Conservation (phyloP, 2,888 invertebrate genomes). For the Drosophila niveifrons region DNA sequence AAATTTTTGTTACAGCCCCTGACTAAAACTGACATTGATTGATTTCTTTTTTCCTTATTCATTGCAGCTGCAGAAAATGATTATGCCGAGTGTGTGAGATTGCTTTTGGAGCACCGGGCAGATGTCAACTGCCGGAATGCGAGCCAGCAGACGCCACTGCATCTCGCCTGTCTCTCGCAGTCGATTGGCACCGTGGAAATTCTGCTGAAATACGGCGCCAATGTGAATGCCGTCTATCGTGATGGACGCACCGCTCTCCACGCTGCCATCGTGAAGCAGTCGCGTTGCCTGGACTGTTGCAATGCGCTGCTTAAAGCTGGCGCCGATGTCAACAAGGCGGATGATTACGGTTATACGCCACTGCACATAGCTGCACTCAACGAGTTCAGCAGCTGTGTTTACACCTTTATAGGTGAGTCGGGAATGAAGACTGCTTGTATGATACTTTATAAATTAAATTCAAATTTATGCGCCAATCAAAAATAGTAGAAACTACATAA, state of each 20-base stretch:
- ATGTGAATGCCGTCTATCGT: conserved; percentile 89
- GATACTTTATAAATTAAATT: too few relatives aligned
- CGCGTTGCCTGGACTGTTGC: conserved; percentile 89
- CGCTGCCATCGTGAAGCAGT: conserved; percentile 92
- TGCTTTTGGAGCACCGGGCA: conserved; percentile 91
- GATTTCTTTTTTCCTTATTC: not conserved
- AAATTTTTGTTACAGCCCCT: not conserved
- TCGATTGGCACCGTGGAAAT: conserved; percentile 91
- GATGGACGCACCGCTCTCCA: conserved; percentile 93
- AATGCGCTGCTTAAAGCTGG: conserved; percentile 88
- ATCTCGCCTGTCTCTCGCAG: conserved; percentile 93
- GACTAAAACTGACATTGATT: conserved; percentile 1
- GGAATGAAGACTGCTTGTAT: not conserved
- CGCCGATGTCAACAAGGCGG: conserved; percentile 91
- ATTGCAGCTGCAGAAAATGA: conserved; percentile 92
- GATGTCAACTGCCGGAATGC: conserved; percentile 91
- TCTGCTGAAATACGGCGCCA: conserved; percentile 88
- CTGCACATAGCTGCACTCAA: conserved; percentile 93
- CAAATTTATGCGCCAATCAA: too few relatives aligned
- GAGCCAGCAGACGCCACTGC: conserved; percentile 93
- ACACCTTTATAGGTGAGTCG: conserved; percentile 87
- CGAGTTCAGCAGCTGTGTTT: conserved; percentile 92
- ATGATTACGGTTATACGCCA: conserved; percentile 93
- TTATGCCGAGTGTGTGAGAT: conserved; percentile 90
- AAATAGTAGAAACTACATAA: too few relatives aligned